A percentile compares a stretch with the other conserved stretches of the same genome.
These are phyloP conservation scores for Oppia nitens DNA, from an alignment of 1,140 invertebrate species.

Conservation along the genomic window DNA sequence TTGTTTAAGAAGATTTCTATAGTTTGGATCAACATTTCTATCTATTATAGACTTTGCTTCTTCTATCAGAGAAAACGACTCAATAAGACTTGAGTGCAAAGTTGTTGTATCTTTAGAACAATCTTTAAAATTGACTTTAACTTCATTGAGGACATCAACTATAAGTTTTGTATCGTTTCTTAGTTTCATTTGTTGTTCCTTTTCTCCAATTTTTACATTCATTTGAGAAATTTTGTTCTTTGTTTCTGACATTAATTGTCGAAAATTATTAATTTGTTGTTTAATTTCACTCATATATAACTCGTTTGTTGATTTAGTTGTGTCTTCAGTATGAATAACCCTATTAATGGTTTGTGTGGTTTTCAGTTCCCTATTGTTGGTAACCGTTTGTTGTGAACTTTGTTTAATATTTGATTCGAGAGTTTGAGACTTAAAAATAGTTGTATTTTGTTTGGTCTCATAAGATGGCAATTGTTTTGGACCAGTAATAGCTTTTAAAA, in stretches of 20 bases:
- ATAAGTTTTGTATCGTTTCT: constrained; percentile 29
- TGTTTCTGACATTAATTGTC: not conserved
- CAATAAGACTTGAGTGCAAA: constrained; percentile 19
- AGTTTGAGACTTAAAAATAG: not conserved
- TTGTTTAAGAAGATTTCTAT: constrained; percentile 24
- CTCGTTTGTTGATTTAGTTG: not conserved
- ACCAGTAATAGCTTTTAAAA: not conserved
- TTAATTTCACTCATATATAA: not conserved
- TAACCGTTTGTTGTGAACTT: not conserved
- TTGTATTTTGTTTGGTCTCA: too few species aligned
- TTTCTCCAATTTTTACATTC: constrained; percentile 28
- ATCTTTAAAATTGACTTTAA: not conserved
- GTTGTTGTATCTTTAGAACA: constrained; percentile 4
- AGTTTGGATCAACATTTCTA: constrained; percentile 26
- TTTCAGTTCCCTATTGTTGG: not conserved
- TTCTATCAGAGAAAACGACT: constrained; percentile 27
- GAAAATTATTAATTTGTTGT: constrained; percentile 9
- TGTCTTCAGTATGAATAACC: too few species aligned
- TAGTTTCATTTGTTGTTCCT: constrained; percentile 34
- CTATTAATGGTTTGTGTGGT: not conserved
- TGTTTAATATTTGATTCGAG: not conserved
- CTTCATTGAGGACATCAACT: constrained; percentile 18
- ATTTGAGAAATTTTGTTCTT: not conserved
- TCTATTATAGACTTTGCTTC: constrained; percentile 26
- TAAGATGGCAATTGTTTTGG: not conserved